Evolutionary conservation across 2,113 vertebrate genomes (phyloP), one percentile per base, ranked within the genome.

Genomic region (Mionectes macconnelli): DNA sequence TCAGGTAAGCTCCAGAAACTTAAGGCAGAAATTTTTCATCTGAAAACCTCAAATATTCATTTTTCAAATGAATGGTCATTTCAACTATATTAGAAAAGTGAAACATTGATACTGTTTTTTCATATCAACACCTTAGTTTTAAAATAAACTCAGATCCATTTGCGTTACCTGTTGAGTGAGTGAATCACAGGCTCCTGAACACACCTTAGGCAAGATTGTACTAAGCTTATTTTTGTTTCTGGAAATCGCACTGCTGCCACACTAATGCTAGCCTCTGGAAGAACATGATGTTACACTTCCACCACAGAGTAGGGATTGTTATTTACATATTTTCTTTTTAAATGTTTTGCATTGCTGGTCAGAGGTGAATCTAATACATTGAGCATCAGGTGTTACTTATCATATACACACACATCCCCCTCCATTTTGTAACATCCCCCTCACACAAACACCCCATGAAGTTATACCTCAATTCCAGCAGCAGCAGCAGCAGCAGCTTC

Each of bases 391-490:
- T 33, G 6, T 24, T 68, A 49, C 76, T 69, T 14, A 53, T 4
- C 14, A 62, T 42, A 63, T 42, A 42, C 17, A 63, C 18, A 20
- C 37, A 64, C 28, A 31, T 21, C 19, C 8, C 4, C 14, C 6
- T 1, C 12, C 5, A 7, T 47, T 72, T 84, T 45, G 19, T 72
- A 50, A 39, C 12, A 39, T 2, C 7, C 9, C 24, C 18, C 33
- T 53, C 37, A 56, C 23, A 40, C 14, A 35, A 40, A 7, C 25
- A 5, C 6, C 10, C 63, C 22, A 40, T 25, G 49, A 0, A 0
- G 5, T 47, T 44, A 0, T 10, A 73, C 37, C 40, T 89, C 60
- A 33, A 68, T 40, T 21, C 19, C 4, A 5, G 28, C 57, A 89
- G 35, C 30, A 33, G 18, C 4, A 5, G 28, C 57, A 89, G 35